Conservation (phyloP, 2,113 vertebrate species). For the Actenoides hombroni region DNA sequence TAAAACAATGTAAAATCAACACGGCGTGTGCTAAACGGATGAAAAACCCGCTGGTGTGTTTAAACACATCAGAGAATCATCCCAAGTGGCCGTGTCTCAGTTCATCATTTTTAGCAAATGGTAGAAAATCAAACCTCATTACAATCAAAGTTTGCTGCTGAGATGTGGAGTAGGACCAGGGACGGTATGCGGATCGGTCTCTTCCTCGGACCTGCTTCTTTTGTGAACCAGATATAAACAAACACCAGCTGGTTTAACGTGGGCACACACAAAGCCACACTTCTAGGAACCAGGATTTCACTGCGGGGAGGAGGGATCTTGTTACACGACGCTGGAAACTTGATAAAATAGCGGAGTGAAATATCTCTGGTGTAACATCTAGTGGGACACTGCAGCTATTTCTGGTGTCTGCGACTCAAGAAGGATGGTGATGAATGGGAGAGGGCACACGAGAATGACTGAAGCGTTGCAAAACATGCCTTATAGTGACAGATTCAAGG, state of each 20-base stretch:
- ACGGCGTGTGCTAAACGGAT: not conserved
- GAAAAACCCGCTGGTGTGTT: not conserved
- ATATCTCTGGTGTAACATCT: slow-evolving; percentile 19
- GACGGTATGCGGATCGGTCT: not conserved
- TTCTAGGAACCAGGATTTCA: not conserved
- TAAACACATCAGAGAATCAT: not conserved
- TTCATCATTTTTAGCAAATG: not conserved
- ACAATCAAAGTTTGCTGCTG: not conserved
- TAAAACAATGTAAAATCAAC: slow-evolving; percentile 63
- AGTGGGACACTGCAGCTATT: slow-evolving; percentile 50
- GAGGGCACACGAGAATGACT: slow-evolving; percentile 46
- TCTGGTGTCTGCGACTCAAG: not conserved
- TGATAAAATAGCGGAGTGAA: not conserved
- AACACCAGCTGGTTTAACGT: not conserved
- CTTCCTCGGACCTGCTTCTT: not conserved
- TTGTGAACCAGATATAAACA: not conserved
- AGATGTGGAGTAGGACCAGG: not conserved
- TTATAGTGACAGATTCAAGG: slow-evolving; percentile 67
- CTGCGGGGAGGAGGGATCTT: not conserved
- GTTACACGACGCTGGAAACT: not conserved
- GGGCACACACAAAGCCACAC: not conserved
- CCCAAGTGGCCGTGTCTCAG: not conserved
- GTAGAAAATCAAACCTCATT: slow-evolving; percentile 18
- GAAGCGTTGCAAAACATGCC: slow-evolving; percentile 54
- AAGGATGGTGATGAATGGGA: slow-evolving; percentile 49